Evolutionary conservation across 2,888 invertebrate species (phyloP), one percentile per base, ranked within the genome.

Genomic region (Andrena camellia): DNA sequence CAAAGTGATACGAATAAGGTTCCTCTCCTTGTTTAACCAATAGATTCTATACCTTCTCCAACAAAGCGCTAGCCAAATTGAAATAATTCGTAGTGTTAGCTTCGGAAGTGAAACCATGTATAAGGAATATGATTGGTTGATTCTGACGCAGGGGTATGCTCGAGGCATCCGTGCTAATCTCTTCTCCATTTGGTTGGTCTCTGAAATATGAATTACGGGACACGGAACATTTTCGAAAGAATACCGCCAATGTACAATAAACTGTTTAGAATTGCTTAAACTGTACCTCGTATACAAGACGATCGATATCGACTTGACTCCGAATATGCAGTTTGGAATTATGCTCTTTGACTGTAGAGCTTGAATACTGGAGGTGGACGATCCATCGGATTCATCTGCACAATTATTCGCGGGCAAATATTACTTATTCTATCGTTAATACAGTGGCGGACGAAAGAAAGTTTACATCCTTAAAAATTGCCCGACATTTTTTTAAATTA

Each of bases 71-170:
- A 0, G 23, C 29, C 7, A 83, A 31, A 0, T 35, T n/a, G 31
- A 20, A 50, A 7, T 66, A 52, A 8, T 67, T 33, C 8, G 82
- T 13, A 59, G 17, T 62, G 60, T 83, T 83, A n/a, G 68, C 78
- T 23, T 62, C 62, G 1, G 78, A 78, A 29, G 63, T 68, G 20
- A 83, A 83, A 54, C 82, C 82, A 33, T 83, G 82, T 29, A 72
- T 48, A 20, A 75, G 23, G 20, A 81, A 76, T 1, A 17, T 59
- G 1, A 70, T 13, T 6, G 1, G 6, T 52, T 2, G 10, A 10
- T 29, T 20, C 23, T 0, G 2, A n/a, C 7, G 54, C 20, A 31
- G n/a, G 2, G 59, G 54, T 31, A 63, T 54, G 0, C 23, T 2
- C 13, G 2, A 1, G 6, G 31, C 67, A 0, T 52, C 1, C 7